Evolutionary conservation across 92 coral and sea anemone genomes (phyloP), one percentile per base, ranked within the genome.

Genomic region (Phenganax subtilis): DNA sequence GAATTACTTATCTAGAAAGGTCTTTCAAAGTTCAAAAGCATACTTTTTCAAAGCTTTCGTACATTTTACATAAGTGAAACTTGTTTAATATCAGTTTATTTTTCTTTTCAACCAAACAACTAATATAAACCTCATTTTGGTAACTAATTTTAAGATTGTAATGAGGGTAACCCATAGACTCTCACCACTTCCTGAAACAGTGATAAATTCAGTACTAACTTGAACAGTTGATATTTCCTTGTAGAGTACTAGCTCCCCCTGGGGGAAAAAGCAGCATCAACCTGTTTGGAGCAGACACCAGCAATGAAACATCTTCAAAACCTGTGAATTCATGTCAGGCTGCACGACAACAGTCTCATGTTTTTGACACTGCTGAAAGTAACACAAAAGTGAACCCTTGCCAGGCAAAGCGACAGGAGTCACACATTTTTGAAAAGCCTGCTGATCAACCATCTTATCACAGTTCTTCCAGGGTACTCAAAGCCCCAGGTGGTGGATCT

Each of bases 191-290:
- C 20, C 25, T 61, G 8, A 4, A 61, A 30, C 31, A 8, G 25
- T 20, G 10, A 12, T 69, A 28, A 72, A 52, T 12, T 12, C 11
- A 28, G 9, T 69, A 25, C 25, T 70, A 37, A 10, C 9, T 44
- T 68, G 20, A 20, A 10, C 70, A 20, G 54, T 10, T 55, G 27
- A 0, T 84, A 57, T 74, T 85, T 29, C 59, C 8, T 78, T 85
- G 66, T 79, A 90, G 97, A 75, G 97, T 92, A 54, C 57, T 96
- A 77, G 99, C 99, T 72, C 99, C 99, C 14, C 99, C 99, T 77
- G 99, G 99, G 20, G 99, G 99, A 0, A 90, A 96, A 76, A 91
- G 91, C 16, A 88, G 92, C 12, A 85, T 96, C 88, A 88, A 86
- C 79, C 86, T 96, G 75, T 88, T 75, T 86, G 91, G 89, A n/a